These are phyloP conservation scores for Falcunculus frontatus DNA, from an alignment of 2,113 vertebrate genomes.

Conservation along the genomic window DNA sequence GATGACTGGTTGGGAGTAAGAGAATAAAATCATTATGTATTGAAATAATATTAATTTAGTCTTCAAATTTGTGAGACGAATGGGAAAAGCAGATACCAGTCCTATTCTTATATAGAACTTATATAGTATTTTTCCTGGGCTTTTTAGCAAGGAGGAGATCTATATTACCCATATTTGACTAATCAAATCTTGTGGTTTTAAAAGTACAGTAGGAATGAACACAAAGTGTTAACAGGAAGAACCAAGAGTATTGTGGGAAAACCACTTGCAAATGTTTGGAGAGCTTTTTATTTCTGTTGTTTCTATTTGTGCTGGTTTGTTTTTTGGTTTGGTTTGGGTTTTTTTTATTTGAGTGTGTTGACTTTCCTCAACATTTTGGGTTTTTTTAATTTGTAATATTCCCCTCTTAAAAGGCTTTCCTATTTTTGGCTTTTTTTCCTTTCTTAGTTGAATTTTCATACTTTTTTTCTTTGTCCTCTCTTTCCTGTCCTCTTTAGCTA, in stretches of 20 bases:
- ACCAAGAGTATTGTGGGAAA: background rate
- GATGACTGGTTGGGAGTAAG: background rate
- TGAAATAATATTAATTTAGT: background rate
- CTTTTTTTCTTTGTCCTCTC: background rate
- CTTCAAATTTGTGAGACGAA: background rate
- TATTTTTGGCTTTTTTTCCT: background rate
- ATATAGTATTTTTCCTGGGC: background rate
- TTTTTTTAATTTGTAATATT: background rate
- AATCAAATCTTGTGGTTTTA: background rate
- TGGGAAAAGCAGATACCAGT: background rate
- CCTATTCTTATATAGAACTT: background rate
- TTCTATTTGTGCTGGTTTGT: background rate
- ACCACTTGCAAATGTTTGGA: background rate
- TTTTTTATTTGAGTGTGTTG: background rate
- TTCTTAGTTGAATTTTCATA: background rate
- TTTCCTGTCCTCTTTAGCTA: background rate
- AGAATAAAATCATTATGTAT: background rate
- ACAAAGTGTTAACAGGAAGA: background rate
- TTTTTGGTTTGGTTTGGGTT: background rate
- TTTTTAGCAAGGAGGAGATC: background rate
- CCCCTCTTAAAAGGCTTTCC: background rate
- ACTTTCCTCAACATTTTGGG: background rate
- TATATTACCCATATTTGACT: background rate
- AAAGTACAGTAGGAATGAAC: background rate
- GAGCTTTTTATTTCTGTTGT: background rate